phyloP scores from a whole-genome alignment of 2,113 vertebrate genomes.

The Urocitellus parryii region DNA sequence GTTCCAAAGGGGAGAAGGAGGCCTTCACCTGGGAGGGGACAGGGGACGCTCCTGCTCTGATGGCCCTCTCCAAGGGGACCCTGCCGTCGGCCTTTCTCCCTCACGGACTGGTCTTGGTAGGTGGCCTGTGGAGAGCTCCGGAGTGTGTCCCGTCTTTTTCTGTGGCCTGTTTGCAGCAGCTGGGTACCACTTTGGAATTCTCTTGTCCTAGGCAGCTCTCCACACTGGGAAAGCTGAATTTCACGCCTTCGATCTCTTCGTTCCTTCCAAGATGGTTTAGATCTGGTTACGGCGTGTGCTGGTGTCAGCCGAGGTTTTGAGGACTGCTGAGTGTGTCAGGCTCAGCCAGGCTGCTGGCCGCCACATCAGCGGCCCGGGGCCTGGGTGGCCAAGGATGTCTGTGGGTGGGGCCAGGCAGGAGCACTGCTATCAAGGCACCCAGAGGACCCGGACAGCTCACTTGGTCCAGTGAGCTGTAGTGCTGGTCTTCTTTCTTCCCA shows the following conservation, averaged over 20 bases:
- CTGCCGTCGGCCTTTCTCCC: too few relatives aligned
- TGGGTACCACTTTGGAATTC: not conserved
- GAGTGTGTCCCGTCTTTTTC: rapidly evolving
- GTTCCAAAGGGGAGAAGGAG: not conserved
- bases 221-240: not conserved
- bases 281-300: too few relatives aligned
- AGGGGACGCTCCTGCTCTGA: too few relatives aligned
- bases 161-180: rapidly evolving
- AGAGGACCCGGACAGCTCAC: rapidly evolving
- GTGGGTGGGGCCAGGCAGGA: rapidly evolving
- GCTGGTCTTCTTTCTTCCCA: not conserved
- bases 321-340: rapidly evolving
- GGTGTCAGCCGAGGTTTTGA: not conserved
- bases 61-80: not conserved
- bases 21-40: rapidly evolving
- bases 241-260: rapidly evolving
- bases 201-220: not conserved
- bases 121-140: not conserved
- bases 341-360: too few relatives aligned
- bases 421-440: rapidly evolving
- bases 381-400: rapidly evolving
- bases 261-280: not conserved
- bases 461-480: rapidly evolving
- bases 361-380: rapidly evolving
- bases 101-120: rapidly evolving